These are phyloP conservation scores for Phenganax marumi DNA, from an alignment of 92 coral and sea anemone species.

Conservation along the genomic window DNA sequence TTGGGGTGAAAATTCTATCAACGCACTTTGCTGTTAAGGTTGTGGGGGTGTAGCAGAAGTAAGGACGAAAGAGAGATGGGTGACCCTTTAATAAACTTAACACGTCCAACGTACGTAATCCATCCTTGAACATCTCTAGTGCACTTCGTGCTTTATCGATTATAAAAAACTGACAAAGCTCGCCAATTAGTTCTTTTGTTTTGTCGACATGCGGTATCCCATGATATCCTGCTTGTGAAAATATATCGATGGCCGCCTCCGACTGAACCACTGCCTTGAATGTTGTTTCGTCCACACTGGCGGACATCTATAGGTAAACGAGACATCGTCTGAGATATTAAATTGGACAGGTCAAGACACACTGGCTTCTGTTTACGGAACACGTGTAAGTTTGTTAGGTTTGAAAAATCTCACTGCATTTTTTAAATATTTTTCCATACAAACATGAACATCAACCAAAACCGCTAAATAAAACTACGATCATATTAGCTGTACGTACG, in stretches of 20 bases:
- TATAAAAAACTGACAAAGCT: constrained; percentile 16
- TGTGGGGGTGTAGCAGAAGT: not conserved
- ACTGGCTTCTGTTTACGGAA: not conserved
- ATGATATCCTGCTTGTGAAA: constrained; percentile 27
- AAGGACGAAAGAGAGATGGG: constrained; percentile 10
- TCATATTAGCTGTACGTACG: too few species aligned
- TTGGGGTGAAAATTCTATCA: constrained; percentile 2
- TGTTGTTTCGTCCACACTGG: not conserved
- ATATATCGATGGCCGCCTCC: constrained; percentile 4
- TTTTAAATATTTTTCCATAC: too few species aligned
- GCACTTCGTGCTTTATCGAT: constrained; percentile 17
- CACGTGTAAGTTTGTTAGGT: not conserved
- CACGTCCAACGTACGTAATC: constrained; percentile 8
- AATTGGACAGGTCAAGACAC: not conserved
- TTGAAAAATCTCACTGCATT: not conserved
- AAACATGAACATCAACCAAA: too few species aligned
- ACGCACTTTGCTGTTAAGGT: constrained; percentile 14
- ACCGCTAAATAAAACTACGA: too few species aligned
- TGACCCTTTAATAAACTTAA: not conserved
- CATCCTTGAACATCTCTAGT: constrained; percentile 17
- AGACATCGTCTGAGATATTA: not conserved
- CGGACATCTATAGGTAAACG: not conserved
- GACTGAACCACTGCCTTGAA: not conserved
- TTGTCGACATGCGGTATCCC: constrained; percentile 13
- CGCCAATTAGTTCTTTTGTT: not conserved